Evolutionary conservation across 2,113 vertebrate genomes (phyloP).

Genomic region (Ophthalmolycus amberensis): DNA sequence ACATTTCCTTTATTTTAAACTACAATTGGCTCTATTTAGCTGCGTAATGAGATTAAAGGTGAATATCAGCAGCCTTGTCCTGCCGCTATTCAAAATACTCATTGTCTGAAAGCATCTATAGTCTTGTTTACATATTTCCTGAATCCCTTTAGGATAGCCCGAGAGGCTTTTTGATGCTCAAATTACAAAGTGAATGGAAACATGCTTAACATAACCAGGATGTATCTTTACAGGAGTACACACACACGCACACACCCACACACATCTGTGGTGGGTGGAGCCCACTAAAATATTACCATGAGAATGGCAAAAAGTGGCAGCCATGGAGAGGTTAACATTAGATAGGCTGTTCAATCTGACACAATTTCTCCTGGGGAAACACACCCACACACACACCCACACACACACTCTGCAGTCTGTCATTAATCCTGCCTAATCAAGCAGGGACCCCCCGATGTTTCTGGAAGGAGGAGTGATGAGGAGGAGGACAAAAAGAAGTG

Average conservation of each 20-base stretch:
- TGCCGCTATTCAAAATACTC: background rate
- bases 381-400: conserved; percentile 32
- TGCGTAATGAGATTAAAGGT: background rate
- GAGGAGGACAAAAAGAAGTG: conserved; percentile 46
- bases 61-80: background rate
- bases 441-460: conserved; percentile 77
- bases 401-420: conserved; percentile 58
- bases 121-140: conserved; percentile 10
- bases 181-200: conserved; percentile 23
- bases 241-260: conserved; percentile 1
- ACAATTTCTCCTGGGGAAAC: conserved; percentile 69
- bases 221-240: conserved; percentile 31
- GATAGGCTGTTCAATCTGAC: conserved; percentile 78
- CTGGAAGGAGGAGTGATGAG: conserved; percentile 55
- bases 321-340: conserved; percentile 81
- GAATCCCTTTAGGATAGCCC: background rate
- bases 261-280: conserved; percentile 74
- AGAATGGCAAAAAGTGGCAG: conserved; percentile 76
- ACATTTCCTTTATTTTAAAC: background rate
- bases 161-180: background rate
- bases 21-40: background rate
- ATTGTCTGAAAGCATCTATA: background rate
- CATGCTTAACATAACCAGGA: conserved; percentile 22
- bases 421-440: conserved; percentile 86
- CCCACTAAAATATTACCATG: conserved; percentile 75